phyloP scores from a whole-genome alignment of 2,888 invertebrate genomes.

The Andrena camellia region DNA sequence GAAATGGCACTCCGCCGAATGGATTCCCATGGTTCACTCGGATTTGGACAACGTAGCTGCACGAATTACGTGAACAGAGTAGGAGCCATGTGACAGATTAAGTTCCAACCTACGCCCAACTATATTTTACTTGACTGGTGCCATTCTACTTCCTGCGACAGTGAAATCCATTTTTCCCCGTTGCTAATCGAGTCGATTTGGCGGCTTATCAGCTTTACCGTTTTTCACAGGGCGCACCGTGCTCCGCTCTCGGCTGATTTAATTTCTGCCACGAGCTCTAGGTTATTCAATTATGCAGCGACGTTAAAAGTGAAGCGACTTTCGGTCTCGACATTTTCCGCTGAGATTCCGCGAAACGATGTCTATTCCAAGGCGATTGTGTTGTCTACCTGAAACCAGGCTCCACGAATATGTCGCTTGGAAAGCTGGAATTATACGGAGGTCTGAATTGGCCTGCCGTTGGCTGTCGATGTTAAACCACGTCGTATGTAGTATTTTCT shows the following conservation, averaged over 20 bases:
- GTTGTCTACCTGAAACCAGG: neutral
- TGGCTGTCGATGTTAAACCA: constrained; percentile 11
- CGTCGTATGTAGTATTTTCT: constrained; percentile 14
- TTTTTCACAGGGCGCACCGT: neutral
- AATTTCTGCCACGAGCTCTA: constrained; percentile 21
- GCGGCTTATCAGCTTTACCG: constrained; percentile 29
- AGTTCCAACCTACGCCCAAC: no score
- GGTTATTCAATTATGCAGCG: constrained; percentile 26
- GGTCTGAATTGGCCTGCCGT: neutral
- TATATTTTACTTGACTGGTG: neutral
- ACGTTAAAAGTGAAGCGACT: constrained; percentile 15
- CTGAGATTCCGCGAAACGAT: neutral
- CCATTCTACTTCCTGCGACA: neutral
- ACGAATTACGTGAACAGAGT: neutral
- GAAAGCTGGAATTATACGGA: neutral
- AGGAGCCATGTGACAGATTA: neutral
- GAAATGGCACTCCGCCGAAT: constrained; percentile 30
- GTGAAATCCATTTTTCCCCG: constrained; percentile 11
- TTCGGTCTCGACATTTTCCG: neutral
- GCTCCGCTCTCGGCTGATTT: constrained; percentile 33
- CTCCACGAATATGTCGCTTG: neutral
- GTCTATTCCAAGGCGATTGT: constrained; percentile 1
- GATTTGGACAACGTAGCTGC: neutral
- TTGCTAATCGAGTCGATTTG: constrained; percentile 38
- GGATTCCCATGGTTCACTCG: constrained; percentile 37